Conservation (phyloP, 2,797 vertebrate genomes). For the Rhabdophis nuchalis region DNA sequence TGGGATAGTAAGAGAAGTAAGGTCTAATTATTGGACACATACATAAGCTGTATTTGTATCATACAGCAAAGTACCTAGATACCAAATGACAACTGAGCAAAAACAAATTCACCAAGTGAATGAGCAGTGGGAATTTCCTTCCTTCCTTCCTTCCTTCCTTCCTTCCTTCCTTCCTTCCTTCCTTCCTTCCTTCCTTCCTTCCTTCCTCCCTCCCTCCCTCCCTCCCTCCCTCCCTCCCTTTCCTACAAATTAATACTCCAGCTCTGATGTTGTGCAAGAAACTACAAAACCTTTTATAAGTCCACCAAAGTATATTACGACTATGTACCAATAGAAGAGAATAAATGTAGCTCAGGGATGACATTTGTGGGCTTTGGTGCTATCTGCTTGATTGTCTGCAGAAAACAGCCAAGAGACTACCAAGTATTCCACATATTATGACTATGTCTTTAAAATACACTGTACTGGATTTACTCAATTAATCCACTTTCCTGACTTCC, state of each 20-base stretch:
- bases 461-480: not conserved
- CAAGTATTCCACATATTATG: too few relatives aligned
- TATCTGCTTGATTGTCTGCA: too few relatives aligned
- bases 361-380: not conserved
- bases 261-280: not conserved
- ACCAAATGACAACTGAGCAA: not conserved
- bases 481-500: not conserved
- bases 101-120: not conserved
- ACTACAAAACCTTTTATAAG: not conserved
- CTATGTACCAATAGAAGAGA: not conserved
- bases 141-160: not conserved
- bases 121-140: not conserved
- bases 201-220: accelerated
- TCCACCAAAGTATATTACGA: not conserved
- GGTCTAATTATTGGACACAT: not conserved
- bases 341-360: not conserved
- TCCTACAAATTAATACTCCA: not conserved
- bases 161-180: not conserved
- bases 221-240: too few relatives aligned
- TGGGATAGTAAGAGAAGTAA: not conserved
- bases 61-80: not conserved
- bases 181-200: not conserved
- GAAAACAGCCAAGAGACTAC: too few relatives aligned
- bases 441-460: not conserved
- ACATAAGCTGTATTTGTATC: not conserved